Evolutionary conservation across 37 sponge, comb jelly and placozoan genomes (phyloP).

Genomic region (Spongia lamella): DNA sequence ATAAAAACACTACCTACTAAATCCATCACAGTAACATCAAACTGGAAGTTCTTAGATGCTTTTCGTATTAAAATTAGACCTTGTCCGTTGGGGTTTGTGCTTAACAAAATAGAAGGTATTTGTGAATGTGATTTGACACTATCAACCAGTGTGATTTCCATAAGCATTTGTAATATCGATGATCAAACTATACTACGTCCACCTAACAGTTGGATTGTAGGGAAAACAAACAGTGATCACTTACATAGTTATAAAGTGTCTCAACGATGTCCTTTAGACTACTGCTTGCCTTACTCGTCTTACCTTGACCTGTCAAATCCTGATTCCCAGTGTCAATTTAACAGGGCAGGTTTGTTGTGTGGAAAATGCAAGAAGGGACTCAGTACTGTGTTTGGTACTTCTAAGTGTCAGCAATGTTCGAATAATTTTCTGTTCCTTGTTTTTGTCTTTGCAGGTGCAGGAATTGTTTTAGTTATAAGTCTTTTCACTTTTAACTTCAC

Average conservation of each 20-base stretch:
- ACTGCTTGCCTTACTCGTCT: not conserved
- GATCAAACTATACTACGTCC: too few relatives aligned
- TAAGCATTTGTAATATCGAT: too few relatives aligned
- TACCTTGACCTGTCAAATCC: not conserved
- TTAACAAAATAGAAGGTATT: too few relatives aligned
- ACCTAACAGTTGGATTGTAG: too few relatives aligned
- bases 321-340: conserved; percentile 15
- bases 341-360: conserved; percentile 27
- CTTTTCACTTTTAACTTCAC: conserved; percentile 15
- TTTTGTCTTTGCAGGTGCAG: conserved; percentile 19
- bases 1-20: too few relatives aligned
- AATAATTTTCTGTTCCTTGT: conserved; percentile 14
- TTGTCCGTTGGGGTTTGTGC: too few relatives aligned
- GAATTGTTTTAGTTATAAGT: conserved; percentile 7
- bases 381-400: conserved; percentile 13
- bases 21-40: too few relatives aligned
- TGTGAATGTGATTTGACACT: too few relatives aligned
- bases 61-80: too few relatives aligned
- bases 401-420: conserved; percentile 11
- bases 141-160: too few relatives aligned
- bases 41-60: too few relatives aligned
- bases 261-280: conserved; percentile 18
- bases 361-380: conserved; percentile 17
- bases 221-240: too few relatives aligned
- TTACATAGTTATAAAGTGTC: not conserved